These are phyloP conservation scores for Phengaris alcon DNA, from an alignment of 2,888 invertebrate genomes.

Conservation along the genomic window DNA sequence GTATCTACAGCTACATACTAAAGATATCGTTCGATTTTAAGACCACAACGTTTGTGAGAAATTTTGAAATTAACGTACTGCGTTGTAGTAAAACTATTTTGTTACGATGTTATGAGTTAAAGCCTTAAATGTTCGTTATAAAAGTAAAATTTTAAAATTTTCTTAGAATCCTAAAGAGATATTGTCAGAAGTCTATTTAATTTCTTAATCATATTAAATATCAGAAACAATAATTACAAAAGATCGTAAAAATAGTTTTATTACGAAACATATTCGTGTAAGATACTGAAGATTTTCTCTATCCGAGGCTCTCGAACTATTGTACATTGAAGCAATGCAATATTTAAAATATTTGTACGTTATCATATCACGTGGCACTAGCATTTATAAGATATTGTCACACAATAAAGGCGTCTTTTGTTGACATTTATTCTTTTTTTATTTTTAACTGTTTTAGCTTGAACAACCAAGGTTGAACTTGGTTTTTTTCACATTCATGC, in stretches of 20 bases:
- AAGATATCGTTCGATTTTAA: conserved; percentile 23
- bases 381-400: conserved; percentile 56
- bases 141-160: neutral
- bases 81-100: neutral
- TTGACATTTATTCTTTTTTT: conserved; percentile 46
- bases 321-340: conserved; percentile 44
- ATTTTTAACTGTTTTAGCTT: conserved; percentile 32
- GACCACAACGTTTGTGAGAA: conserved; percentile 10
- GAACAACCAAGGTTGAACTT: no score
- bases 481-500: no score
- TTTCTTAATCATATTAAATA: neutral
- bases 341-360: conserved; percentile 43
- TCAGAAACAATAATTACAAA: neutral
- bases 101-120: neutral
- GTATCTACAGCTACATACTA: conserved; percentile 31
- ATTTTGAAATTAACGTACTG: neutral
- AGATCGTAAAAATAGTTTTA: neutral
- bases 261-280: neutral
- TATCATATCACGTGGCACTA: conserved; percentile 63
- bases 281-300: conserved; percentile 8
- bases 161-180: neutral
- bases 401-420: conserved; percentile 53
- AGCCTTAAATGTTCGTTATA: neutral
- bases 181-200: neutral
- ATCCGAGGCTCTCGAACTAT: conserved; percentile 18